Evolutionary conservation across 2,113 vertebrate species (phyloP).

Genomic region (Austrofundulus limnaeus): DNA sequence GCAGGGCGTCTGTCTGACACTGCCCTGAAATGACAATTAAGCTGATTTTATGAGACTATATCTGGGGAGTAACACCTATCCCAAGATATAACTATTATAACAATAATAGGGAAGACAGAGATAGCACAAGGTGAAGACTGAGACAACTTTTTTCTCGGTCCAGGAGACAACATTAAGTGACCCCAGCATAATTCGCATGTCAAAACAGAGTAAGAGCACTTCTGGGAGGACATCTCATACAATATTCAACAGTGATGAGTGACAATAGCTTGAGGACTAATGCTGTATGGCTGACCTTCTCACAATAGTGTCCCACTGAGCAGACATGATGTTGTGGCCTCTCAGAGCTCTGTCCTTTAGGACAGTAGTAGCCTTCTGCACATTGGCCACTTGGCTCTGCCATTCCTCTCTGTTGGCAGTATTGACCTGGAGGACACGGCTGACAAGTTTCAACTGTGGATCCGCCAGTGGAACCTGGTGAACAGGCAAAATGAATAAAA

Average conservation of each 20-base stretch:
- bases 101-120: slow-evolving; percentile 4
- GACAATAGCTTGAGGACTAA: slow-evolving; percentile 40
- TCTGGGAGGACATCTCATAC: slow-evolving; percentile 24
- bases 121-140: not conserved
- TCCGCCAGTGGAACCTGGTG: slow-evolving; percentile 65
- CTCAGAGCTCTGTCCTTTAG: slow-evolving; percentile 73
- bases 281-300: slow-evolving; percentile 65
- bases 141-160: not conserved
- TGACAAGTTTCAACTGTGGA: slow-evolving; percentile 61
- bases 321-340: slow-evolving; percentile 73
- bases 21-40: slow-evolving; percentile 69
- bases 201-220: slow-evolving; percentile 8
- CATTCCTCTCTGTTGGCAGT: slow-evolving; percentile 68
- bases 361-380: slow-evolving; percentile 78
- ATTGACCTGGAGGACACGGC: slow-evolving; percentile 74
- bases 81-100: not conserved
- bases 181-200: slow-evolving; percentile 12
- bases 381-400: slow-evolving; percentile 72
- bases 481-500: slow-evolving; percentile 1
- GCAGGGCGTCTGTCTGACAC: slow-evolving; percentile 65
- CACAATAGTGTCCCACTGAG: slow-evolving; percentile 81
- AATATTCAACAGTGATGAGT: slow-evolving; percentile 37
- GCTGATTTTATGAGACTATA: slow-evolving; percentile 26
- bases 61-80: slow-evolving; percentile 10
- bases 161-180: not conserved